Evolutionary conservation across 2,888 invertebrate genomes (phyloP).

Genomic region (Agriopis aurantiaria): DNA sequence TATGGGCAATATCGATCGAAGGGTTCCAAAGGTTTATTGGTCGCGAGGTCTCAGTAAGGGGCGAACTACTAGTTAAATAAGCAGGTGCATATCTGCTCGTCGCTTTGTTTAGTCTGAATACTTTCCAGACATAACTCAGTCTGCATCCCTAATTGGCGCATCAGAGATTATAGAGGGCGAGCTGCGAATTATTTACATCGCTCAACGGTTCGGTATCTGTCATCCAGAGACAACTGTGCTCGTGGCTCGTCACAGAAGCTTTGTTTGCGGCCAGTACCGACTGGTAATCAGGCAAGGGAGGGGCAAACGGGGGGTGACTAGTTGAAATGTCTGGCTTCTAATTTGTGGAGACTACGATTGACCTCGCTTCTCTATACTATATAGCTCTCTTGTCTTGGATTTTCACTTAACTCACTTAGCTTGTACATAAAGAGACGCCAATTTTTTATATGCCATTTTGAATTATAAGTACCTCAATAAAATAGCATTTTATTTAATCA

Average conservation of each 20-base stretch:
- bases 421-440: conserved; percentile 42
- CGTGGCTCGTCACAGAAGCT: conserved; percentile 71
- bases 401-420: conserved; percentile 53
- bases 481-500: too few species aligned
- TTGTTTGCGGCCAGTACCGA: conserved; percentile 72
- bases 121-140: conserved; percentile 39
- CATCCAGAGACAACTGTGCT: conserved; percentile 71
- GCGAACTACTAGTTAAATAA: neutral
- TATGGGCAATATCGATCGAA: too few species aligned
- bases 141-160: conserved; percentile 42
- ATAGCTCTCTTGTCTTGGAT: conserved; percentile 55
- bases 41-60: too few species aligned
- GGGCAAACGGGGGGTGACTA: conserved; percentile 51
- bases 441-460: too few species aligned
- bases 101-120: conserved; percentile 31
- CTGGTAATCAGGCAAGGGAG: conserved; percentile 67
- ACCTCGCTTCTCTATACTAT: conserved; percentile 66
- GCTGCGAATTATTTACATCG: conserved; percentile 69
- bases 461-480: conserved; percentile 40
- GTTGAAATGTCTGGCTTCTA: conserved; percentile 75
- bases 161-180: conserved; percentile 40
- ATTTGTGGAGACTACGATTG: conserved; percentile 71
- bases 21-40: too few species aligned
- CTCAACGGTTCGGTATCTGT: conserved; percentile 65
- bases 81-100: conserved; percentile 7